phyloP scores from a whole-genome alignment of 2,797 vertebrate species.

The Spheniscus humboldti region DNA sequence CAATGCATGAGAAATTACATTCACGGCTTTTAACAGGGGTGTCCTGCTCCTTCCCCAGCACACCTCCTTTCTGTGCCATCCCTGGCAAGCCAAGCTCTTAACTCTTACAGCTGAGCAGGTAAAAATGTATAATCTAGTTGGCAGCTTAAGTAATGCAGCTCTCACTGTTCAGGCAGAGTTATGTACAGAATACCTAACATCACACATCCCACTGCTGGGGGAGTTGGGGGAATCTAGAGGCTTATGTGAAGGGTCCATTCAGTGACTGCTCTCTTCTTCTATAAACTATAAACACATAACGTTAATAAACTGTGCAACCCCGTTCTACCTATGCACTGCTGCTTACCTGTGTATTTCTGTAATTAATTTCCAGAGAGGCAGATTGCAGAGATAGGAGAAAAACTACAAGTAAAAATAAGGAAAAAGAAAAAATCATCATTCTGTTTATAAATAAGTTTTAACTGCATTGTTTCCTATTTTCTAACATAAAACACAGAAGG shows the following conservation, averaged over 20 bases:
- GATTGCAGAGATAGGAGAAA: background rate
- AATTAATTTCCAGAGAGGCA: background rate
- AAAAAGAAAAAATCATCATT: background rate
- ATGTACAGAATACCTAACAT: background rate
- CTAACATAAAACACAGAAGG: background rate
- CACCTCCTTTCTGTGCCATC: background rate
- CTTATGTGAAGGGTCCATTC: background rate
- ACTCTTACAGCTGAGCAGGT: background rate
- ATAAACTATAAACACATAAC: background rate
- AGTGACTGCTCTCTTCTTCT: background rate
- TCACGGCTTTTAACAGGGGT: background rate
- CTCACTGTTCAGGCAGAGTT: background rate
- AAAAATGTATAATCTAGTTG: background rate
- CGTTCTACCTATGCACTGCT: background rate
- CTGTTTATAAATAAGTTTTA: background rate
- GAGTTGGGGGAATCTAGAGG: background rate
- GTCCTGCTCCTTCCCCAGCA: background rate
- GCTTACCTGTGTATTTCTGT: background rate
- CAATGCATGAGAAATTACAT: constrained; percentile 49
- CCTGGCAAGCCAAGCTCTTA: background rate
- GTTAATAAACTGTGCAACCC: background rate
- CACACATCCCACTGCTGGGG: background rate
- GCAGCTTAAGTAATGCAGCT: background rate
- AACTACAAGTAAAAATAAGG: background rate
- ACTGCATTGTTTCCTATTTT: background rate